These are phyloP conservation scores for Danio choprae DNA, from an alignment of 2,797 vertebrate species.

Conservation along the genomic window DNA sequence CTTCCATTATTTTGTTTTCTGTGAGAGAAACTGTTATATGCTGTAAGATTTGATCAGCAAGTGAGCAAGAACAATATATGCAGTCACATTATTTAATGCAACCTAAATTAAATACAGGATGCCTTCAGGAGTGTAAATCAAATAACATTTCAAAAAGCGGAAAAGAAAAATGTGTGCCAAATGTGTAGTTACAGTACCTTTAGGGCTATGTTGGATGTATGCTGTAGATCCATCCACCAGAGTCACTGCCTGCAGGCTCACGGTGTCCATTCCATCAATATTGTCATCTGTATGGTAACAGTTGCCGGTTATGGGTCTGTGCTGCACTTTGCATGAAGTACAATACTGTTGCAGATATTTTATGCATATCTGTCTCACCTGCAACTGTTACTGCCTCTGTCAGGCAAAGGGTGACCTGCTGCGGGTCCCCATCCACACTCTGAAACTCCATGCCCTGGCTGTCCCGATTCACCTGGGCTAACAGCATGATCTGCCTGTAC, in stretches of 20 bases:
- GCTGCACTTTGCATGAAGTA: background rate
- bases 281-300: conserved; percentile 85
- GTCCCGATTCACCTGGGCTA: conserved; percentile 98
- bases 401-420: conserved; percentile 95
- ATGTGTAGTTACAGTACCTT: conserved; percentile 75
- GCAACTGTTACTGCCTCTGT: conserved; percentile 94
- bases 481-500: conserved; percentile 89
- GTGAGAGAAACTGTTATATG: conserved; percentile 68
- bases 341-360: background rate
- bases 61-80: background rate
- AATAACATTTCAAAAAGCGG: too few species aligned
- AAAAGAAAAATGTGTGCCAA: background rate
- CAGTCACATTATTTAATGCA: background rate
- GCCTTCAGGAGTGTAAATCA: background rate
- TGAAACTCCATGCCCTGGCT: conserved; percentile 99
- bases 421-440: conserved; percentile 90
- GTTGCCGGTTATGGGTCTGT: background rate
- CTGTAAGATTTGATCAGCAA: conserved; percentile 1
- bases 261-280: conserved; percentile 95
- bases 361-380: conserved; percentile 78
- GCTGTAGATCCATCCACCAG: conserved; percentile 97
- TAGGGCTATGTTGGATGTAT: conserved; percentile 96
- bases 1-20: conserved; percentile 96
- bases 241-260: conserved; percentile 97
- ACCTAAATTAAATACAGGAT: background rate